Percentiles rank a stretch among this genome's conserved stretches.
Evolutionary conservation across 2,113 vertebrate species (phyloP).

Genomic region (Loxodonta africana): DNA sequence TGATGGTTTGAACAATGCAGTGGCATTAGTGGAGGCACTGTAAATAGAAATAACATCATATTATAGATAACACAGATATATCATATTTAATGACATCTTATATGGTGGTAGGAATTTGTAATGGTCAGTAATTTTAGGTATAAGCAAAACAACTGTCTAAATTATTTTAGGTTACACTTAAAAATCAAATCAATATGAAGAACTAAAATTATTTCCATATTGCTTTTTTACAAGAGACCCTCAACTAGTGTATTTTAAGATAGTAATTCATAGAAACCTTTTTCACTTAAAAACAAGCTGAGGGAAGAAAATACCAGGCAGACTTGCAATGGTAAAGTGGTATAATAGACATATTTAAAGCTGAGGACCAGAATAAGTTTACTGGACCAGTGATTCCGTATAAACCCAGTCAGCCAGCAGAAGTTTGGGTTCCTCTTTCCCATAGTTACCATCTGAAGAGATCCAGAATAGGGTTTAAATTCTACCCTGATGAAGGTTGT

Average conservation of each 20-base stretch:
- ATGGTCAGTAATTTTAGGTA: constrained; percentile 6
- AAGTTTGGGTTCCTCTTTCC: constrained; percentile 59
- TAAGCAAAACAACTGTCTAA: neutral
- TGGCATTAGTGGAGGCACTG: neutral
- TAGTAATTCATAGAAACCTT: constrained; percentile 25
- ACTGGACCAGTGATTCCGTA: neutral
- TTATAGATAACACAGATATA: neutral
- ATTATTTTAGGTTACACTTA: constrained; percentile 24
- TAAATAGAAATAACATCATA: neutral
- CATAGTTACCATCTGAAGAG: constrained; percentile 13
- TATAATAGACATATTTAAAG: neutral
- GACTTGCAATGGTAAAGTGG: neutral
- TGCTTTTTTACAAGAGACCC: neutral
- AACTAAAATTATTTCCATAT: constrained; percentile 25
- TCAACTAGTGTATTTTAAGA: constrained; percentile 7
- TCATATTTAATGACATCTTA: neutral
- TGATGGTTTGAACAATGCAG: neutral
- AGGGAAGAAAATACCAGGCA: neutral
- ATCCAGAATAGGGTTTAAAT: constrained; percentile 54
- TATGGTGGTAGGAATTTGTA: neutral
- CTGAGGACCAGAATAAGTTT: neutral
- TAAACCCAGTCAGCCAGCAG: neutral
- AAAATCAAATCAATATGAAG: constrained; percentile 30
- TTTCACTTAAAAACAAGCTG: constrained; percentile 24
- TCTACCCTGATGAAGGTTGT: constrained; percentile 52